Conservation (phyloP, 2,113 vertebrate species). For the Urocynchramus pylzowi region DNA sequence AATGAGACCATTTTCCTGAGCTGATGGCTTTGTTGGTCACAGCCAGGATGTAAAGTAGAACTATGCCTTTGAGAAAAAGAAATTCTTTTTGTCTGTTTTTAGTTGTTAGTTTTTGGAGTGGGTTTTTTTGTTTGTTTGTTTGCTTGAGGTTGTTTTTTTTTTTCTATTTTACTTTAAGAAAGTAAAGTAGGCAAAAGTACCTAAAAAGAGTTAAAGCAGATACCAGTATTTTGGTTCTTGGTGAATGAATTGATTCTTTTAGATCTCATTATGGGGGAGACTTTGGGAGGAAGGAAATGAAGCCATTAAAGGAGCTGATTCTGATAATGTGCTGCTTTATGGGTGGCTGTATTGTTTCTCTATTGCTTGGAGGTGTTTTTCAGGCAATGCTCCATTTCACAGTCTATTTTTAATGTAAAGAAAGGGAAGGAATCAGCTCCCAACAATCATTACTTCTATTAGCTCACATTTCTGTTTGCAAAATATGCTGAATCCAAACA, state of each 20-base stretch:
- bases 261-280: not conserved
- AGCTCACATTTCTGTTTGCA: not conserved
- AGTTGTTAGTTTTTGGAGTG: not conserved
- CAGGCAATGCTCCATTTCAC: not conserved
- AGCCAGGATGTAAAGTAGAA: not conserved
- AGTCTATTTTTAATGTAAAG: not conserved
- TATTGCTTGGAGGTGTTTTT: not conserved
- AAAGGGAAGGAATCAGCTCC: not conserved
- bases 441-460: not conserved
- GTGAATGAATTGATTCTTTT: not conserved
- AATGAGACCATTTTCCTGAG: not conserved
- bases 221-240: not conserved
- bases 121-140: not conserved
- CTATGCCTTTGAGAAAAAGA: not conserved
- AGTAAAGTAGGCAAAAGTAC: not conserved
- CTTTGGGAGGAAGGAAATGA: not conserved
- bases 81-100: not conserved
- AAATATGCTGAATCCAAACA: not conserved
- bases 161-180: not conserved
- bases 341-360: not conserved
- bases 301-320: not conserved
- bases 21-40: not conserved
- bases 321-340: not conserved
- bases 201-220: not conserved
- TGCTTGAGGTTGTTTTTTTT: not conserved